Evolutionary conservation across 2,797 vertebrate species (phyloP).

Genomic region (Ciconia nigra): DNA sequence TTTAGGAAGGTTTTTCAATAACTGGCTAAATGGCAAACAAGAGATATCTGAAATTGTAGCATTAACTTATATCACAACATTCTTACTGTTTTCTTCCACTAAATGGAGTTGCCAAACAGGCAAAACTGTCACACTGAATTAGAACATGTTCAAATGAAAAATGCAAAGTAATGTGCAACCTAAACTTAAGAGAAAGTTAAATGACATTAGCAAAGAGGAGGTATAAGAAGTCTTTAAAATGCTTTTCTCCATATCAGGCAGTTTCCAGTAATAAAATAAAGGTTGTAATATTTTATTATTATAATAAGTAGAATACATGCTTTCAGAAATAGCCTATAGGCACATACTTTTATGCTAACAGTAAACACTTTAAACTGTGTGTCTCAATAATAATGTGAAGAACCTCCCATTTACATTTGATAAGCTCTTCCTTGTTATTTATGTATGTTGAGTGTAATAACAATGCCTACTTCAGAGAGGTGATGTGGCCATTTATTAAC

Average conservation of each 20-base stretch:
- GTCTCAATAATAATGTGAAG: constrained; percentile 12
- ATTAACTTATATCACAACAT: not conserved
- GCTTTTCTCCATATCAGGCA: not conserved
- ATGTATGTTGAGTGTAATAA: not conserved
- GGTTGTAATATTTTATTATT: constrained; percentile 59
- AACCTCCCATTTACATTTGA: not conserved
- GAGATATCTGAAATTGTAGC: not conserved
- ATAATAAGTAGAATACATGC: constrained; percentile 46
- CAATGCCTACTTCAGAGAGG: not conserved
- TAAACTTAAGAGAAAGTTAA: constrained; percentile 6
- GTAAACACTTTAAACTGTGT: constrained; percentile 41
- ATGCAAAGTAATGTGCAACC: not conserved
- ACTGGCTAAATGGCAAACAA: not conserved
- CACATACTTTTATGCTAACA: not conserved
- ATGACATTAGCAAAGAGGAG: not conserved
- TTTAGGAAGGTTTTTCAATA: not conserved
- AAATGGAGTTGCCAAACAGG: not conserved
- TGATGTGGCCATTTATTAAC: not conserved
- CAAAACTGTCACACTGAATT: not conserved
- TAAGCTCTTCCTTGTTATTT: not conserved
- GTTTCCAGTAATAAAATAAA: constrained; percentile 49
- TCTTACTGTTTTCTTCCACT: not conserved
- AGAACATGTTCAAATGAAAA: not conserved
- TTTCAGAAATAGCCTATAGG: constrained; percentile 50
- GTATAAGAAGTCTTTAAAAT: not conserved